Conservation (phyloP, 2,113 vertebrate genomes). For the Emydura subglobosa region DNA sequence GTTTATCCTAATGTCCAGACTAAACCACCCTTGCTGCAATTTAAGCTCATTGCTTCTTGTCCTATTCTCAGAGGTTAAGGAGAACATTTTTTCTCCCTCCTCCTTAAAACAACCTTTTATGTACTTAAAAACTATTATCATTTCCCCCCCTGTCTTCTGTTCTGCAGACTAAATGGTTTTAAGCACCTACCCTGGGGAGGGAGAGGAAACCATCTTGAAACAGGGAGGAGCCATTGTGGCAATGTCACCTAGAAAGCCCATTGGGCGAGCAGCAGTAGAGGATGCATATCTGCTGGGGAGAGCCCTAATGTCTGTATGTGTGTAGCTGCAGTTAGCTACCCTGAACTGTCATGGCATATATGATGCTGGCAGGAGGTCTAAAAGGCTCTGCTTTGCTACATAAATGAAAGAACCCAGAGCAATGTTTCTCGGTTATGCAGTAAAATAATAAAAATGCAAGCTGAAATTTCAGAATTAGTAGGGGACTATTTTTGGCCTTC, state of each 20-base stretch:
- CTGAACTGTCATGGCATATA: background rate
- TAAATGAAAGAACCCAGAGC: conserved; percentile 42
- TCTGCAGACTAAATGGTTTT: background rate
- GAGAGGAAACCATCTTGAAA: conserved; percentile 26
- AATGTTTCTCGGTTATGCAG: conserved; percentile 64
- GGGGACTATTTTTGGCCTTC: conserved; percentile 83
- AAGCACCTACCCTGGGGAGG: background rate
- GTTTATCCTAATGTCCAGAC: background rate
- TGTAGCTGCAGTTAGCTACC: background rate
- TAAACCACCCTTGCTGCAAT: background rate
- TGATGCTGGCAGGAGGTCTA: background rate
- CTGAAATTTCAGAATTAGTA: conserved; percentile 72
- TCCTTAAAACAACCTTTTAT: background rate
- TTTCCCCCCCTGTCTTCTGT: background rate
- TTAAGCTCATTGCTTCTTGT: background rate
- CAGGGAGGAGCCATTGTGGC: background rate
- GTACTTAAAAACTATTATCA: background rate
- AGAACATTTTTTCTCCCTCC: background rate
- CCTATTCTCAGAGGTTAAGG: background rate
- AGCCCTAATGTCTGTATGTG: background rate
- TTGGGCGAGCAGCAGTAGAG: background rate
- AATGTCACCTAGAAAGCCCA: background rate
- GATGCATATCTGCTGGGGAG: conserved; percentile 12
- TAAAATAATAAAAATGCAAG: conserved; percentile 72
- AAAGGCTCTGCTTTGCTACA: conserved; percentile 13